Conservation (phyloP, 1,140 invertebrate genomes). For the Homarus americanus region DNA sequence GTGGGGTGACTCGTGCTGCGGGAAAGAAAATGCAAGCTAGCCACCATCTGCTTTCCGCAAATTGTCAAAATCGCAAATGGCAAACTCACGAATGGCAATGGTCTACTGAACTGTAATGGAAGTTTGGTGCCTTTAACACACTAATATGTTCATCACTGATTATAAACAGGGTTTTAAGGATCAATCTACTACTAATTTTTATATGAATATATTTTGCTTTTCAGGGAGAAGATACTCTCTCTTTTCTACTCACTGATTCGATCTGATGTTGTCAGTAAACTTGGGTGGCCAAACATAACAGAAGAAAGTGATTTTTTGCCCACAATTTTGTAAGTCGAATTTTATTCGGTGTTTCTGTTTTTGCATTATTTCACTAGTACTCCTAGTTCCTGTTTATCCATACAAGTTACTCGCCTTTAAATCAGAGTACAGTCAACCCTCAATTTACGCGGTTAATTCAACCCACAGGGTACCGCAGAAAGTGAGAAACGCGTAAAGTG, state of each 20-base stretch:
- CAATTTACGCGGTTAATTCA: too few species aligned
- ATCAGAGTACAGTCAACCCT: background rate
- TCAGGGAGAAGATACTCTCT: slow-evolving; percentile 20
- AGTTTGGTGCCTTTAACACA: too few species aligned
- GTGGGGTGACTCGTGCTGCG: too few species aligned
- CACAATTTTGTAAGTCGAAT: slow-evolving; percentile 45
- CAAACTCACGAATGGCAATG: background rate
- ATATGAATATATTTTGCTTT: background rate
- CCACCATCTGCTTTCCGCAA: too few species aligned
- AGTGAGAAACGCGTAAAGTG: too few species aligned
- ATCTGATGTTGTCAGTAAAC: slow-evolving; percentile 36
- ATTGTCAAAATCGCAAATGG: too few species aligned
- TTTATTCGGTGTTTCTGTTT: background rate
- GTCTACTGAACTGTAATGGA: background rate
- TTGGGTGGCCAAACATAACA: slow-evolving; percentile 51
- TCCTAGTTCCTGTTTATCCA: background rate
- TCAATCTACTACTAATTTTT: background rate
- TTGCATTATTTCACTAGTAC: background rate
- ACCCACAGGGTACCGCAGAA: too few species aligned
- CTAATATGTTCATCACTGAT: background rate
- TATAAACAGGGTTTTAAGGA: background rate
- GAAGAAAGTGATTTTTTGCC: slow-evolving; percentile 44
- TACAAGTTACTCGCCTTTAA: background rate
- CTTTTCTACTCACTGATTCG: slow-evolving; percentile 28
- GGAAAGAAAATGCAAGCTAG: too few species aligned